Conservation (phyloP, 1,140 invertebrate genomes). For the Calliopsis andreniformis region DNA sequence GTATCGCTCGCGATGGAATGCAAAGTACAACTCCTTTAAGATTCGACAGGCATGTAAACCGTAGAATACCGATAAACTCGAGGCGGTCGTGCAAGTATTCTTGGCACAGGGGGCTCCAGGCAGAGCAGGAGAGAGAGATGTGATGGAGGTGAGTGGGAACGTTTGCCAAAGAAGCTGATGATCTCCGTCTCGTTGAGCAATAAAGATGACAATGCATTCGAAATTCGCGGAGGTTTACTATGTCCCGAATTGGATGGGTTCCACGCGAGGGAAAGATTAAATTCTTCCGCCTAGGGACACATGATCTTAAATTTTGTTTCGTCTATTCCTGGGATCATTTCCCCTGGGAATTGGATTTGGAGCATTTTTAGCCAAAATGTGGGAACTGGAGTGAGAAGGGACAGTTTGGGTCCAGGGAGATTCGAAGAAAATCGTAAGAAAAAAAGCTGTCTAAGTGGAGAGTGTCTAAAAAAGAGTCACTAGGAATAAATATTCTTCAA, state of each 20-base stretch:
- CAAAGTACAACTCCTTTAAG: slow-evolving; percentile 23
- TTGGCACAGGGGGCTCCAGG: no score
- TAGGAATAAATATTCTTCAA: slow-evolving; percentile 34
- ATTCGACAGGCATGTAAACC: slow-evolving; percentile 32
- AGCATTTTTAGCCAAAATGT: no score
- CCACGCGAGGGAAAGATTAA: slow-evolving; percentile 18
- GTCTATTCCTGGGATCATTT: neutral
- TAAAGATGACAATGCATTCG: slow-evolving; percentile 43
- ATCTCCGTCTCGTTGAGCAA: slow-evolving; percentile 25
- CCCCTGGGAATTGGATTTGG: no score
- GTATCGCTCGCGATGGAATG: slow-evolving; percentile 4
- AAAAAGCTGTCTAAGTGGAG: no score
- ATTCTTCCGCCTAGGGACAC: neutral
- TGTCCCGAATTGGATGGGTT: slow-evolving; percentile 12
- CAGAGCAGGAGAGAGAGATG: slow-evolving; percentile 15
- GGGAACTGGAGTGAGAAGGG: no score
- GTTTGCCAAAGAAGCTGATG: slow-evolving; percentile 39
- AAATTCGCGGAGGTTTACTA: slow-evolving; percentile 18
- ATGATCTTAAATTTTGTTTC: neutral
- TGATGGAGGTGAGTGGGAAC: slow-evolving; percentile 28
- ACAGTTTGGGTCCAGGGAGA: no score
- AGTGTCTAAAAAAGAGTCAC: neutral
- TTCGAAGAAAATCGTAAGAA: no score
- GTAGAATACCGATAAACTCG: slow-evolving; percentile 33
- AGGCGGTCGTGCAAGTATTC: slow-evolving; percentile 20